Evolutionary conservation across 1,140 invertebrate species (phyloP).

Genomic region (Harpegnathos saltator): DNA sequence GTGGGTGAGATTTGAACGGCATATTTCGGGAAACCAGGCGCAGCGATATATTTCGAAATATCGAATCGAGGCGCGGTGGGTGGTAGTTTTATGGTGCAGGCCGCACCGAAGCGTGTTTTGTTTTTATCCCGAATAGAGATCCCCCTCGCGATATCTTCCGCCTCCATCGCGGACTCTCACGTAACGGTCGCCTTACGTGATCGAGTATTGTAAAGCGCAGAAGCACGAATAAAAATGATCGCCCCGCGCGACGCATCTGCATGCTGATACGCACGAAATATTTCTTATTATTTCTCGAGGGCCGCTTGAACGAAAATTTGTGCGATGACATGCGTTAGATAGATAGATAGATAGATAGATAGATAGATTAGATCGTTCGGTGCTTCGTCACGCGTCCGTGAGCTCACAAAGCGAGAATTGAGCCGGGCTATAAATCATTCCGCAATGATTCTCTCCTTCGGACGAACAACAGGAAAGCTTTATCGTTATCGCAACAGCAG

Average conservation of each 20-base stretch:
- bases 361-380: constrained; percentile 6
- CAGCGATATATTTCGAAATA: constrained; percentile 16
- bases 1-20: constrained; percentile 43
- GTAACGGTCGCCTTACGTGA: not conserved
- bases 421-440: constrained; percentile 51
- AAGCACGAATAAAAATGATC: too few species aligned
- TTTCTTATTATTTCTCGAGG: too few species aligned
- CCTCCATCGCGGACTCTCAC: not conserved
- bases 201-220: not conserved
- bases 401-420: constrained; percentile 31
- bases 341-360: too few species aligned
- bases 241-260: too few species aligned
- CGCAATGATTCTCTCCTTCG: constrained; percentile 52
- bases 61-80: constrained; percentile 28
- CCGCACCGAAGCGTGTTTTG: not conserved
- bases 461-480: constrained; percentile 70
- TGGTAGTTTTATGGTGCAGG: constrained; percentile 28
- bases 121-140: not conserved
- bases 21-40: constrained; percentile 57
- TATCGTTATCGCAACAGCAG: constrained; percentile 68
- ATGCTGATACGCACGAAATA: too few species aligned
- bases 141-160: not conserved
- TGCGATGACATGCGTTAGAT: not conserved
- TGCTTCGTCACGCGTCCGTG: constrained; percentile 29
- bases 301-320: too few species aligned